These are phyloP conservation scores for Falco rusticolus DNA, from an alignment of 2,797 vertebrate species.

Conservation along the genomic window DNA sequence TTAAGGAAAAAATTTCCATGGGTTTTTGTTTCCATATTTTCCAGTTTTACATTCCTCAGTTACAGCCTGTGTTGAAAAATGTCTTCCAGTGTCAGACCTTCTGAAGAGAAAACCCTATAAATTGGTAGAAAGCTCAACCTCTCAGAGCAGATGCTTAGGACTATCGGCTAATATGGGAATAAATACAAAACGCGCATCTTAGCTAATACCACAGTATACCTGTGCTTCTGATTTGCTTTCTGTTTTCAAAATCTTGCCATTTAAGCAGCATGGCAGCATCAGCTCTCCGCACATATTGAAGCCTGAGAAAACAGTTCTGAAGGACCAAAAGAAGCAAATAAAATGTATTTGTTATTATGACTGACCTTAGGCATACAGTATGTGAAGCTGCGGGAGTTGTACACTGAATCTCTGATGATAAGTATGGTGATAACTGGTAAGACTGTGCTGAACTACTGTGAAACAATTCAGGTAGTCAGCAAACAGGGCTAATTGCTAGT, in stretches of 20 bases:
- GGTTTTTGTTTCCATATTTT: background rate
- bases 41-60: background rate
- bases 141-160: conserved; percentile 26
- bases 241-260: conserved; percentile 1
- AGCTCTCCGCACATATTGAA: background rate
- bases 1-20: background rate
- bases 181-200: conserved; percentile 30
- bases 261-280: background rate
- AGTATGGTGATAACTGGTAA: conserved; percentile 62
- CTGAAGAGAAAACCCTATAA: conserved; percentile 37
- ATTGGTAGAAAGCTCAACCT: conserved; percentile 5
- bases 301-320: conserved; percentile 17
- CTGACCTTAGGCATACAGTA: conserved; percentile 17
- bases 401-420: conserved; percentile 27
- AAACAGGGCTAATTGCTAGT: conserved; percentile 69
- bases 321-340: conserved; percentile 33
- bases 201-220: conserved; percentile 34
- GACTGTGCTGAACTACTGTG: conserved; percentile 53
- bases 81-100: conserved; percentile 55
- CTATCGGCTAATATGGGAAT: conserved; percentile 19
- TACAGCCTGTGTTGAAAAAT: conserved; percentile 30
- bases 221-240: conserved; percentile 20
- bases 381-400: conserved; percentile 1
- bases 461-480: conserved; percentile 71
- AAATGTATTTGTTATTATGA: conserved; percentile 35